Evolutionary conservation across 2,888 invertebrate species (phyloP).

Genomic region (Tinea pellionella): DNA sequence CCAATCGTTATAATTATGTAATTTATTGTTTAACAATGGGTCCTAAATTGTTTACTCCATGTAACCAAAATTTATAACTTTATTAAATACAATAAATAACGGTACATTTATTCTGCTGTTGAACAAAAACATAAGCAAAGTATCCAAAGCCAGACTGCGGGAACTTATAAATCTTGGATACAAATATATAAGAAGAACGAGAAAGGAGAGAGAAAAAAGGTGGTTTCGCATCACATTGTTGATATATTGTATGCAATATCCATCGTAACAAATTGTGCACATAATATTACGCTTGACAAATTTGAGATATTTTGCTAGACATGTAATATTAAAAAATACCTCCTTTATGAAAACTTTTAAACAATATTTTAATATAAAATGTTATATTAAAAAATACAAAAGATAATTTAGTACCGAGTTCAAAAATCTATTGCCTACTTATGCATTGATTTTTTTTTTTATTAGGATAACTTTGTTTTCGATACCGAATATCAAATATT

Average conservation of each 20-base stretch:
- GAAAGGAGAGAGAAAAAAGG: background rate
- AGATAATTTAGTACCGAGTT: no score
- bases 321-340: background rate
- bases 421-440: no score
- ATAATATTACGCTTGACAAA: conserved; percentile 2
- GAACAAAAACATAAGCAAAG: conserved; percentile 1
- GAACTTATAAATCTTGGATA: conserved; percentile 5
- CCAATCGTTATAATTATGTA: no score
- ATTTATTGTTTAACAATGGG: no score
- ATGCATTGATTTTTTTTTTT: no score
- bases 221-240: background rate
- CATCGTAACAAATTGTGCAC: conserved; percentile 8
- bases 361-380: background rate
- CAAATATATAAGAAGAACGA: conserved; percentile 6
- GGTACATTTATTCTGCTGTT: conserved; percentile 8
- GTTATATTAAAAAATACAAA: no score
- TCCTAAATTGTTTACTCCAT: background rate
- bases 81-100: background rate
- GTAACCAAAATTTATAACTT: background rate
- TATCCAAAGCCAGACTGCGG: conserved; percentile 6
- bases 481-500: no score
- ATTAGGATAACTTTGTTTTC: no score
- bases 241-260: conserved; percentile 7
- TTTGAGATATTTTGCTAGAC: background rate
- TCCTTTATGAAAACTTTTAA: background rate